phyloP scores from a whole-genome alignment of 2,113 vertebrate genomes.

The Hemichromis elongatus region DNA sequence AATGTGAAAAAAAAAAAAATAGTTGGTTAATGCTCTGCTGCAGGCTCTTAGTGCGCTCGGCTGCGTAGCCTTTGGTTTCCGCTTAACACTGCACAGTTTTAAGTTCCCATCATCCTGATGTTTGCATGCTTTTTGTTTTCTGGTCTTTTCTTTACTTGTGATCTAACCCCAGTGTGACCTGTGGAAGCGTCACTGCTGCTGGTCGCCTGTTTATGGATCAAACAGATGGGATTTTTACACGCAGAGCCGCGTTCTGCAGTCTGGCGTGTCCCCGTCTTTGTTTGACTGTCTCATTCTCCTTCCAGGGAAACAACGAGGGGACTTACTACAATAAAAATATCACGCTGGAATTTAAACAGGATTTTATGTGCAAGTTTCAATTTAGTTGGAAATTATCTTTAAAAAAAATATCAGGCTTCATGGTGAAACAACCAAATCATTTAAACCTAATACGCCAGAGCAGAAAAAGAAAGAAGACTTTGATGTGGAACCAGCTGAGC shows the following conservation, averaged over 20 bases:
- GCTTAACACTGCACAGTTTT: neutral
- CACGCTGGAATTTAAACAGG: neutral
- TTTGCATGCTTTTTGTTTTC: neutral
- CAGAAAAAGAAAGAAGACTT: neutral
- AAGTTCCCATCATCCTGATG: neutral
- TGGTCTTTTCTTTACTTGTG: neutral
- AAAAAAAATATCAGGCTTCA: neutral
- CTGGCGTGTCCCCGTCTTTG: neutral
- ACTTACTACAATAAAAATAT: rapidly evolving
- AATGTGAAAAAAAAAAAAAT: rapidly evolving
- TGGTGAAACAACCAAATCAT: neutral
- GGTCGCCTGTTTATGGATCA: neutral
- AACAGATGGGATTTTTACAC: neutral
- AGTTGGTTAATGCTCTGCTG: neutral
- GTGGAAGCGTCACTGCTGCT: neutral
- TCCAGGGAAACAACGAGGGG: neutral
- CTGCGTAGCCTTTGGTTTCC: neutral
- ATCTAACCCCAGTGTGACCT: neutral
- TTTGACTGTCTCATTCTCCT: neutral
- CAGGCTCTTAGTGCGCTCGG: rapidly evolving
- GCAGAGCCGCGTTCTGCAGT: neutral
- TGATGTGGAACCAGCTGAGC: neutral
- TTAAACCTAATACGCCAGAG: rapidly evolving
- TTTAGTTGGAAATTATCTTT: neutral
- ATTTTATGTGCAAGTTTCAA: neutral